Evolutionary conservation across 2,888 invertebrate genomes (phyloP), one percentile per base, ranked within the genome.

Genomic region (Molorchus minor): DNA sequence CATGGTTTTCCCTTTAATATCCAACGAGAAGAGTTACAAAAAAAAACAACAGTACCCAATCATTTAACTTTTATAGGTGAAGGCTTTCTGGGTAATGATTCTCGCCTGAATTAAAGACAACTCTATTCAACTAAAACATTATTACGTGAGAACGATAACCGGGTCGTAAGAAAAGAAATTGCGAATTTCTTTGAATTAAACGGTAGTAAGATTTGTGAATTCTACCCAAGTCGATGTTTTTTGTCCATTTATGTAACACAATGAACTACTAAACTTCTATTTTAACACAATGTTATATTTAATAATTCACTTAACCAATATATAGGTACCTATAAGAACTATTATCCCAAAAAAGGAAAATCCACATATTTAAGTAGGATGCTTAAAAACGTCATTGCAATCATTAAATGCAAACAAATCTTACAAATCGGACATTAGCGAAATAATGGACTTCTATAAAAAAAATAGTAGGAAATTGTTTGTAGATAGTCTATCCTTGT

Each of bases 161-260:
- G n/a, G 38, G 10, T 17, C 15, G 38, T 40, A 49, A 49, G 49
- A 49, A 49, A 49, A 49, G 49, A 49, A 38, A 49, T 49, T 53
- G 44, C 44, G 21, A 44, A 44, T 53, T 43, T 25, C 19, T 53
- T 43, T 33, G n/a, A n/a, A n/a, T n/a, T n/a, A 44, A 52, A 56
- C 33, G 38, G 21, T 40, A 47, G 49, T 49, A 49, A 43, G 35
- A 46, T 46, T 40, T 55, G 55, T 19, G 46, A 56, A 56, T 56
- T 56, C 56, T 49, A 41, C 41, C 49, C 43, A 46, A 49, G 56
- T 56, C 56, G 49, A 56, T 43, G 56, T 33, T 47, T 56, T 56
- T 56, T 35, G 33, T 35, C 49, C 17, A 43, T 47, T 49, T 52
- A 29, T 30, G 41, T 29, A 40, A 12, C 47, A 43, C 49, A n/a